A percentile compares a stretch with the other conserved stretches of the same genome.
Conservation (phyloP, 1,140 invertebrate genomes). For the Liolophura sinensis region DNA sequence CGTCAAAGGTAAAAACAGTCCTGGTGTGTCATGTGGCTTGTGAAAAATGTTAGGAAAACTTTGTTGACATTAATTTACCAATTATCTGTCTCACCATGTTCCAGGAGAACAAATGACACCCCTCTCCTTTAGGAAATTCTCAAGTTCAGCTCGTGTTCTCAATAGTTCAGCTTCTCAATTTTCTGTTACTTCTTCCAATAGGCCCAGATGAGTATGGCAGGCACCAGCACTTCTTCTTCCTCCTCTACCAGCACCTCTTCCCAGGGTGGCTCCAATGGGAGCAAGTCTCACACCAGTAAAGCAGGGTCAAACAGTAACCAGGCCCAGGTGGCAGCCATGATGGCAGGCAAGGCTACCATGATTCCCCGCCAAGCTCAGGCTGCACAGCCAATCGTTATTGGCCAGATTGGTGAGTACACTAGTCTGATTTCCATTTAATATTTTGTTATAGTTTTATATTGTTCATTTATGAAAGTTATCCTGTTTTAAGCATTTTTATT, state of each 20-base stretch:
- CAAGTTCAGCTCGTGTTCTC: too few relatives aligned
- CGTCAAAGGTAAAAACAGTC: too few relatives aligned
- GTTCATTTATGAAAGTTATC: too few relatives aligned
- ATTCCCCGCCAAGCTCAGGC: conserved; percentile 33
- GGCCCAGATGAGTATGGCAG: conserved; percentile 9
- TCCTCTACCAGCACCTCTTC: conserved; percentile 13
- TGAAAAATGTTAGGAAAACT: too few relatives aligned
- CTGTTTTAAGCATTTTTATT: too few relatives aligned
- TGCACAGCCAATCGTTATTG: conserved; percentile 33
- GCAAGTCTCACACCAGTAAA: conserved; percentile 12
- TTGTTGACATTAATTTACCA: too few relatives aligned
- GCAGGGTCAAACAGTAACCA: conserved; percentile 19
- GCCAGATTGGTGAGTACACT: conserved; percentile 33
- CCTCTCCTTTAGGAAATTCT: too few relatives aligned
- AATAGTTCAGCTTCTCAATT: too few relatives aligned
- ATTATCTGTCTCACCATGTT: too few relatives aligned
- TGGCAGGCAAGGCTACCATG: conserved; percentile 42
- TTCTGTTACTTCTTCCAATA: conserved; percentile 12
- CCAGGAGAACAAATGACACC: too few relatives aligned
- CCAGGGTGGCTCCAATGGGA: conserved; percentile 17
- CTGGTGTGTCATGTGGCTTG: too few relatives aligned
- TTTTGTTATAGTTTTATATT: too few relatives aligned
- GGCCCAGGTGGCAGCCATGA: conserved; percentile 33
- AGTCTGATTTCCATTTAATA: background rate
- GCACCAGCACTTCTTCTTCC: conserved; percentile 6